These are phyloP conservation scores for Scarus forsteni DNA, from an alignment of 2,797 vertebrate genomes.

Conservation along the genomic window DNA sequence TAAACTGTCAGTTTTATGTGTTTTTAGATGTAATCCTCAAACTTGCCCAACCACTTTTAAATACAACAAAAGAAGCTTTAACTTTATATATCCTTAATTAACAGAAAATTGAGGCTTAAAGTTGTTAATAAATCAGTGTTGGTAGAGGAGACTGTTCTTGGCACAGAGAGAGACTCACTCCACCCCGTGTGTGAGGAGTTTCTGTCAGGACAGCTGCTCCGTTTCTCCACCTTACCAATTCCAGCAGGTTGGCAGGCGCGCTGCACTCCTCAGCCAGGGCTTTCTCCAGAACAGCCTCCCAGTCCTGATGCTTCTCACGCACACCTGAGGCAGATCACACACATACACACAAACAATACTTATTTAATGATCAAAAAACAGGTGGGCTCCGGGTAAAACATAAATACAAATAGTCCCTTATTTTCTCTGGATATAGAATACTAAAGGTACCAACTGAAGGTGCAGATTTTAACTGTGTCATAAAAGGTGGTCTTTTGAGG, in stretches of 20 bases:
- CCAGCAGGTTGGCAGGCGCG: conserved; percentile 92
- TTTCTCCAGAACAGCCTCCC: conserved; percentile 89
- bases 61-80: neutral
- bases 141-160: conserved; percentile 15
- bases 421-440: too few relatives aligned
- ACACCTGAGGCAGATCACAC: conserved; percentile 85
- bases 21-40: conserved; percentile 12
- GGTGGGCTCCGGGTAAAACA: neutral
- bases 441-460: too few relatives aligned
- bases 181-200: conserved; percentile 28
- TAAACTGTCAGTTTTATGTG: conserved; percentile 16
- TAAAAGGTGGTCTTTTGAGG: too few relatives aligned
- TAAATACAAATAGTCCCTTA: neutral
- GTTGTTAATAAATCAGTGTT: conserved; percentile 4
- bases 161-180: conserved; percentile 10
- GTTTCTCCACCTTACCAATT: conserved; percentile 86
- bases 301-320: conserved; percentile 91
- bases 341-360: conserved; percentile 33
- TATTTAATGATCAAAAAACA: conserved; percentile 15
- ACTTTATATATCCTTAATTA: conserved; percentile 8
- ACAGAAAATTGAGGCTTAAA: neutral
- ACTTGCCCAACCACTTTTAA: neutral
- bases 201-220: conserved; percentile 43
- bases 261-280: conserved; percentile 89
- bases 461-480: too few relatives aligned